Percentiles rank a stretch among this genome's conserved stretches.
phyloP scores from a whole-genome alignment of 2,888 invertebrate species.

The Pterobdella sp. region DNA sequence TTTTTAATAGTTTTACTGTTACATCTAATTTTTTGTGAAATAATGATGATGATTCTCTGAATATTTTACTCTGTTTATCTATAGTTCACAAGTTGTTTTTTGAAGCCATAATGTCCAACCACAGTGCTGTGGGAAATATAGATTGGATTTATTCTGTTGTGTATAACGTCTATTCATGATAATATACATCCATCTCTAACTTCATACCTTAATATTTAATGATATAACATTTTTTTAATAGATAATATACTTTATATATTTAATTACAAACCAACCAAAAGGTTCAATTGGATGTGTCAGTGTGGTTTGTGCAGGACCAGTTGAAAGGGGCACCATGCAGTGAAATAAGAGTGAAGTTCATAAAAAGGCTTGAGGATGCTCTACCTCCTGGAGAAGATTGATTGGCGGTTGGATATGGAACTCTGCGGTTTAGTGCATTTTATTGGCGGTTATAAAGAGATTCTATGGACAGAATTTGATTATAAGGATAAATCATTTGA shows the following conservation, averaged over 20 bases:
- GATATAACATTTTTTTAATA: too few relatives aligned
- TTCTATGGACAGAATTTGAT: too few relatives aligned
- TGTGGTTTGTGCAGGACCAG: constrained; percentile 89
- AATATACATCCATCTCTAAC: neutral
- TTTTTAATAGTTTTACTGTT: neutral
- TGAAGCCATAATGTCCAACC: too few relatives aligned
- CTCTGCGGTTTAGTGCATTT: too few relatives aligned
- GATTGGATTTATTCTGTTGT: neutral
- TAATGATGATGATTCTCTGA: too few relatives aligned
- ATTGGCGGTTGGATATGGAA: too few relatives aligned
- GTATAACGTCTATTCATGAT: neutral
- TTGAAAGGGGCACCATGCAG: constrained; percentile 86
- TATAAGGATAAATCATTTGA: too few relatives aligned
- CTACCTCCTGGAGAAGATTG: constrained; percentile 96
- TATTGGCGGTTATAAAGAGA: too few relatives aligned
- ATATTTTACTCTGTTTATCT: too few relatives aligned
- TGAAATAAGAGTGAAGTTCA: constrained; percentile 86
- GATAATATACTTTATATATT: constrained; percentile 32
- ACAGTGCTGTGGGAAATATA: neutral
- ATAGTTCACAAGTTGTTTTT: too few relatives aligned
- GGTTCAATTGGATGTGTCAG: constrained; percentile 83
- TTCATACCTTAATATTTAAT: neutral
- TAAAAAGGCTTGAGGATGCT: constrained; percentile 88
- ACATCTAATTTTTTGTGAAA: neutral
- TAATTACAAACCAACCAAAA: too few relatives aligned